Evolutionary conservation across 2,113 vertebrate species (phyloP).

Genomic region (Hyperopisus bebe): DNA sequence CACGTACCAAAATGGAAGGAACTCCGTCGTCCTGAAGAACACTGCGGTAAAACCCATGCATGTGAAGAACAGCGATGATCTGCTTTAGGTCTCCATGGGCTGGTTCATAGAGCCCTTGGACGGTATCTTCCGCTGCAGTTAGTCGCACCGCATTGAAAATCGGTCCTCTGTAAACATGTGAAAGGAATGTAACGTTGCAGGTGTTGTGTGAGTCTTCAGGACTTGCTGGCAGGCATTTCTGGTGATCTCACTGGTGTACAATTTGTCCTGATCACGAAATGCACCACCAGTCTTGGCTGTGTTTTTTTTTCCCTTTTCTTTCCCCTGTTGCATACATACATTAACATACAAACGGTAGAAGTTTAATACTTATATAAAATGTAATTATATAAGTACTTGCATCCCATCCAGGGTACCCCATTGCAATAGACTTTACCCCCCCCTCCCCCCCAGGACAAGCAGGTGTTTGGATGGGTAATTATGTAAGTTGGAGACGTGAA

Average conservation of each 20-base stretch:
- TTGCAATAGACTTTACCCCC: background rate
- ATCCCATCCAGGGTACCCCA: background rate
- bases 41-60: background rate
- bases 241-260: conserved; percentile 7
- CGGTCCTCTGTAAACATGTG: background rate
- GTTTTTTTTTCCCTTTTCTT: background rate
- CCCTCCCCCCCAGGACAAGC: background rate
- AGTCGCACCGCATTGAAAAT: background rate
- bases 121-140: background rate
- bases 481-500: background rate
- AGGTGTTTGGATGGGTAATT: background rate
- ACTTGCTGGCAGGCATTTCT: background rate
- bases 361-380: background rate
- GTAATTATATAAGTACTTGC: background rate
- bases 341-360: background rate
- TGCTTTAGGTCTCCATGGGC: background rate
- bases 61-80: background rate
- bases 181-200: background rate
- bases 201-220: background rate
- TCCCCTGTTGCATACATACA: background rate
- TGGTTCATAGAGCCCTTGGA: background rate
- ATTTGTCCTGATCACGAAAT: background rate
- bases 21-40: background rate
- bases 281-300: background rate
- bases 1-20: background rate